A percentile compares a stretch with the other conserved stretches of the same genome.
These are phyloP conservation scores for Dorcus parallelipipedus DNA, from an alignment of 2,888 invertebrate genomes.

Conservation along the genomic window DNA sequence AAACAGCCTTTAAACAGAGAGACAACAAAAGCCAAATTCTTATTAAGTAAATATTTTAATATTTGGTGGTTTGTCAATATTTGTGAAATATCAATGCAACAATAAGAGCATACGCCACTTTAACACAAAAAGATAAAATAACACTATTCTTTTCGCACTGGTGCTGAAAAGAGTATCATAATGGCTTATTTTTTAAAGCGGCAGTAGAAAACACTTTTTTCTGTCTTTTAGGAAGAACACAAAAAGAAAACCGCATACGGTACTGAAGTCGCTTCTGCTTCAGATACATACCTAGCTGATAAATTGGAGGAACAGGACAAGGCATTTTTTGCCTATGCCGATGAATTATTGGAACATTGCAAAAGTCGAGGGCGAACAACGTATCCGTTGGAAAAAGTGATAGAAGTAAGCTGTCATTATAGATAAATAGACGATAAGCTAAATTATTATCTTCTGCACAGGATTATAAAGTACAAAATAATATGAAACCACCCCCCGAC, in stretches of 20 bases:
- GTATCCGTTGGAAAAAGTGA: conserved; percentile 49
- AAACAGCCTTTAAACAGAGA: too few relatives aligned
- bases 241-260: conserved; percentile 12
- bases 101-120: too few relatives aligned
- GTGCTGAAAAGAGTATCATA: too few relatives aligned
- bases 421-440: not conserved
- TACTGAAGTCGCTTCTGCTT: conserved; percentile 14
- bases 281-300: conserved; percentile 45
- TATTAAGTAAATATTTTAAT: too few relatives aligned
- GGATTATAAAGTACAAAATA: not conserved
- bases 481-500: not conserved
- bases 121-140: too few relatives aligned
- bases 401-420: conserved; percentile 41
- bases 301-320: conserved; percentile 51
- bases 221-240: conserved; percentile 34
- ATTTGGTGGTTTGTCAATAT: too few relatives aligned
- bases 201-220: conserved; percentile 1
- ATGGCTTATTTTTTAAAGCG: too few relatives aligned
- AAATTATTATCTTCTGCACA: not conserved
- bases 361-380: conserved; percentile 45
- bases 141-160: too few relatives aligned
- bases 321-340: conserved; percentile 54
- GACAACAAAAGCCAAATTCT: too few relatives aligned
- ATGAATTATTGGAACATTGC: conserved; percentile 50
- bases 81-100: too few relatives aligned